Evolutionary conservation across 2,797 vertebrate genomes (phyloP), one percentile per base, ranked within the genome.

Genomic region (Anniella stebbinsi): DNA sequence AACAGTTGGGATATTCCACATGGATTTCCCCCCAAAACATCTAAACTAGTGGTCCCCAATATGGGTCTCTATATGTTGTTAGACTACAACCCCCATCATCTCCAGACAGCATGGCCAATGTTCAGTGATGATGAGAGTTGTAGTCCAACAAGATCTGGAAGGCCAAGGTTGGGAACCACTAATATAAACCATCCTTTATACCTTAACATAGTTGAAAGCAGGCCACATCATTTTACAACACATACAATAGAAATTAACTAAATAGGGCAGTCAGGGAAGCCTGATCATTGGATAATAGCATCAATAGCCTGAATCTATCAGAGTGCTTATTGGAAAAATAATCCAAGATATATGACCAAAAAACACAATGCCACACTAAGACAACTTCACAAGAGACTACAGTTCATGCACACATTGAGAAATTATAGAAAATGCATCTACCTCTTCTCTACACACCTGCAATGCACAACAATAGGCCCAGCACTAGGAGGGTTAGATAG

Each of bases 391-490:
- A 92, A 86, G 57, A 91, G 21, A 88, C 45, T 66, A 36, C 33
- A 85, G 75, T 25, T 92, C 93, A 95, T 87, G 85, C 75, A 88
- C 76, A 88, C 48, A 90, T 21, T 88, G 18, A 82, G 63, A 30
- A 90, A 72, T 30, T 63, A 67, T 82, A 77, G 86, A 86, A 94
- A 87, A 88, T 60, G 77, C 81, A 12, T 91, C 91, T 87, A 73
- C 2, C 12, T 87, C 88, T 91, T 94, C 77, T 88, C 73, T 91
- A 95, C 97, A 91, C 96, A 99, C 99, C 99, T 99, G 99, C 99
- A 99, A 95, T 99, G 99, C 83, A 99, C 99, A 80, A 99, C 99
- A 54, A 99, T 99, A 2, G 99, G 99, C 25, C 99, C 99, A 1
- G 99, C 99, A 66, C 98, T 99, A 75, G 99, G 99, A 12, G 99